Percentiles rank a stretch among this genome's conserved stretches.
Conservation (phyloP, 2,888 invertebrate genomes). For the Blastobasis lacticolella region DNA sequence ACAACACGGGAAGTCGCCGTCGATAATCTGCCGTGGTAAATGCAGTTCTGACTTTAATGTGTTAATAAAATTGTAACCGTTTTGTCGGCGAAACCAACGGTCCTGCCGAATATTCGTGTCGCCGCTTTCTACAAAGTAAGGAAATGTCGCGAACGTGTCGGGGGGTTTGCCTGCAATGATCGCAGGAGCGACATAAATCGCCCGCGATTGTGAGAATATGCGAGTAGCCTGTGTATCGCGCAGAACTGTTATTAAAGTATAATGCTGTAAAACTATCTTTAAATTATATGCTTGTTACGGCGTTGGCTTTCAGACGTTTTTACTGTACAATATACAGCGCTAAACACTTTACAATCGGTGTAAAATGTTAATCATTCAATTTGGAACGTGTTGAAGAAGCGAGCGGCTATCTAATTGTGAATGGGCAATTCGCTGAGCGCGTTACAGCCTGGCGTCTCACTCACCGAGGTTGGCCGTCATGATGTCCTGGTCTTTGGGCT, state of each 20-base stretch:
- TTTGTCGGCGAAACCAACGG: conserved; percentile 55
- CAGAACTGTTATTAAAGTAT: not conserved
- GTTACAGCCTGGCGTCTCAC: conserved; percentile 26
- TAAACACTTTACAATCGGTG: conserved; percentile 16
- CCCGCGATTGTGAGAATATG: too few relatives aligned
- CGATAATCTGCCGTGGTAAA: conserved; percentile 67
- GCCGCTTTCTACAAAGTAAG: too few relatives aligned
- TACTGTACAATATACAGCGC: conserved; percentile 8
- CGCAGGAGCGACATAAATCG: too few relatives aligned
- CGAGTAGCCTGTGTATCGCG: too few relatives aligned
- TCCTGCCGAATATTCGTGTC: conserved; percentile 7
- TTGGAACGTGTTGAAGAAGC: not conserved
- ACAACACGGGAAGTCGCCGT: conserved; percentile 61
- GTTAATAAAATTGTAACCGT: conserved; percentile 71
- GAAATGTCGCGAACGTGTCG: too few relatives aligned
- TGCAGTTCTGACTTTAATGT: conserved; percentile 73
- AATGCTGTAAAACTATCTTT: not conserved
- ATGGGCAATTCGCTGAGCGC: not conserved
- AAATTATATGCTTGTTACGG: not conserved
- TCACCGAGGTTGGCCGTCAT: conserved; percentile 91
- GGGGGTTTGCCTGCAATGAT: too few relatives aligned
- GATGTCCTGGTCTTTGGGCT: conserved; percentile 91
- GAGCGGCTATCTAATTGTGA: not conserved
- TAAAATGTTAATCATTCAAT: conserved; percentile 6
- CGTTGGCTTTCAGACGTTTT: not conserved